phyloP scores from a whole-genome alignment of 2,888 invertebrate species.

The Tenthredo notha region DNA sequence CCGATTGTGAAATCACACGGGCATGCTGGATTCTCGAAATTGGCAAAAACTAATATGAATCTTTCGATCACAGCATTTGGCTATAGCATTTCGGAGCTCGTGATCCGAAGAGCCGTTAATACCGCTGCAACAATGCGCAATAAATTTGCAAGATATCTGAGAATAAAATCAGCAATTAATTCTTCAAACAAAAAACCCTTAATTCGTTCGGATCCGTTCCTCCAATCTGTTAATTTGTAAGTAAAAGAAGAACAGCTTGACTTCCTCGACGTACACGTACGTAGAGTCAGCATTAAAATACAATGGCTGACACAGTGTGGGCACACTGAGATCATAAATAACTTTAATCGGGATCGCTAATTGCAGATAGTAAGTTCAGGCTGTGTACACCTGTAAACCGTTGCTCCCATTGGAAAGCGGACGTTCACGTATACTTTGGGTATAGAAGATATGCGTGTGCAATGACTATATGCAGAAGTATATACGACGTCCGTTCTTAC shows the following conservation, averaged over 20 bases:
- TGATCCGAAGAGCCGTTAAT: constrained; percentile 39
- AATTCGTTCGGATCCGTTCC: constrained; percentile 51
- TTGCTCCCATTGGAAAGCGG: constrained; percentile 69
- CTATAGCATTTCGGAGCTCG: neutral
- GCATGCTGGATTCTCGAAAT: neutral
- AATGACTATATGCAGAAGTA: constrained; percentile 7
- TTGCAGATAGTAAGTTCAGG: constrained; percentile 74
- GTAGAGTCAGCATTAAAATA: constrained; percentile 74
- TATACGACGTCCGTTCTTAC: constrained; percentile 33
- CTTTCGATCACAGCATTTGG: neutral
- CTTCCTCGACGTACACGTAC: constrained; percentile 61
- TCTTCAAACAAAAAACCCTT: constrained; percentile 42
- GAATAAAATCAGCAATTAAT: constrained; percentile 40
- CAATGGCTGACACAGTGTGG: constrained; percentile 76
- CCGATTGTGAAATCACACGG: neutral
- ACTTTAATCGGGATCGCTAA: constrained; percentile 78
- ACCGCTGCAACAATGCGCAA: constrained; percentile 34
- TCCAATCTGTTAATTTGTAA: constrained; percentile 65
- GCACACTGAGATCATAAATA: constrained; percentile 75
- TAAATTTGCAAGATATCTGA: constrained; percentile 36
- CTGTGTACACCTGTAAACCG: constrained; percentile 68
- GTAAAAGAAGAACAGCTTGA: constrained; percentile 63
- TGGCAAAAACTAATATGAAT: neutral
- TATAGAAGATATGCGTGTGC: neutral
- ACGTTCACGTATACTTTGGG: constrained; percentile 20